Percentiles rank a stretch among this genome's conserved stretches.
Conservation (phyloP, 37 sponge, comb jelly and placozoan species). For the Beroe forskalii region DNA sequence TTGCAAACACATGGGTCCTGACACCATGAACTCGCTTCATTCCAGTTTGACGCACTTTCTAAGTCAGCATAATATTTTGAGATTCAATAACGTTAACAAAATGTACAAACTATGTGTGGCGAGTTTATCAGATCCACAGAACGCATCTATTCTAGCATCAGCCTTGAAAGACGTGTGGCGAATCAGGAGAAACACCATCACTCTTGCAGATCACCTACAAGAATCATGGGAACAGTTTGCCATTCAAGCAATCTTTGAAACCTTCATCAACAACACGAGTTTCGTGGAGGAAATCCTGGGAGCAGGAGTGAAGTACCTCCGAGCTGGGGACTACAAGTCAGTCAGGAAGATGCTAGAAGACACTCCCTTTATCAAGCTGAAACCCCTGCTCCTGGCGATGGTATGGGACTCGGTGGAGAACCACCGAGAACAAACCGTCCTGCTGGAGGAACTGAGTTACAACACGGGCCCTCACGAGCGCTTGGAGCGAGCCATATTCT, state of each 20-base stretch:
- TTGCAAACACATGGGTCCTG: not conserved
- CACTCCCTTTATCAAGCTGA: not conserved
- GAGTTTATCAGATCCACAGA: not conserved
- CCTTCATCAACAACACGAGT: not conserved
- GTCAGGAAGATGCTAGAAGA: not conserved
- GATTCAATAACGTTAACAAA: not conserved
- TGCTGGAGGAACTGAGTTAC: constrained; percentile 55
- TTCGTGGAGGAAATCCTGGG: not conserved
- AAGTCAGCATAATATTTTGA: not conserved
- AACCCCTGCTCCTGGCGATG: constrained; percentile 35
- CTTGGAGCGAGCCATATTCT: not conserved
- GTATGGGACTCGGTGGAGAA: constrained; percentile 8
- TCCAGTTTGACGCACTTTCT: not conserved
- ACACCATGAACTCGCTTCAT: not conserved
- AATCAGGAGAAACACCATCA: not conserved
- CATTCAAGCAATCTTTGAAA: not conserved
- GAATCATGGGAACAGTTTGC: constrained; percentile 1
- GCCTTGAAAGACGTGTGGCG: constrained; percentile 13
- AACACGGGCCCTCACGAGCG: not conserved
- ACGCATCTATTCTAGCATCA: not conserved
- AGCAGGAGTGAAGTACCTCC: not conserved
- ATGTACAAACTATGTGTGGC: constrained; percentile 28
- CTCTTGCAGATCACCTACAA: not conserved
- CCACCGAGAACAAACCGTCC: constrained; percentile 24
- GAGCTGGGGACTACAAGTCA: not conserved